A percentile compares a stretch with the other conserved stretches of the same genome.
Conservation (phyloP, 2,113 vertebrate species). For the Amblyornis subalaris region DNA sequence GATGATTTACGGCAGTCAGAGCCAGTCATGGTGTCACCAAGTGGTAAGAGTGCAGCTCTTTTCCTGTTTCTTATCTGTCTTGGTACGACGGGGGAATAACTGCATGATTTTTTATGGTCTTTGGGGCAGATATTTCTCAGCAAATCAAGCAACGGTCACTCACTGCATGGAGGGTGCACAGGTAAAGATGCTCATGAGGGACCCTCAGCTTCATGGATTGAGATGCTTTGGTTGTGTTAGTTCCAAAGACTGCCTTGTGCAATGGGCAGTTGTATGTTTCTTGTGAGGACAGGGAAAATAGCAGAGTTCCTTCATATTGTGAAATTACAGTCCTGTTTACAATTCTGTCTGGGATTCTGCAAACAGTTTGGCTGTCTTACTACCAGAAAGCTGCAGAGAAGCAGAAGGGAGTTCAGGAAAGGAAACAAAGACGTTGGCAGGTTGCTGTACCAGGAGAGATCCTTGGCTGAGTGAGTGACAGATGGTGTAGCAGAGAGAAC, state of each 20-base stretch:
- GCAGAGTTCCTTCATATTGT: not conserved
- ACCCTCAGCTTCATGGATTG: not conserved
- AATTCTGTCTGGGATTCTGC: not conserved
- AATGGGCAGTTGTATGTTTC: not conserved
- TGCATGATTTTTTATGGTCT: not conserved
- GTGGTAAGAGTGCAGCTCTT: constrained; percentile 76
- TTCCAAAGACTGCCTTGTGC: not conserved
- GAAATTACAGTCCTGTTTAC: not conserved
- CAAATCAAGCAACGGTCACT: not conserved
- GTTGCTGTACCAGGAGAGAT: constrained; percentile 1
- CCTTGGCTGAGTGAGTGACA: constrained; percentile 26
- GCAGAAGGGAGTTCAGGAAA: constrained; percentile 28
- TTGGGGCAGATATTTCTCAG: not conserved
- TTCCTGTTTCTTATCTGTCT: not conserved
- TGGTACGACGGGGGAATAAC: not conserved
- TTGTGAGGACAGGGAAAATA: not conserved
- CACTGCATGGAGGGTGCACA: not conserved
- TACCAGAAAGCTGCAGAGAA: not conserved
- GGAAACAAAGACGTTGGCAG: constrained; percentile 39
- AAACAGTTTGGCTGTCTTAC: not conserved
- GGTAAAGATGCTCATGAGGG: not conserved
- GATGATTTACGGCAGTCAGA: constrained; percentile 90
- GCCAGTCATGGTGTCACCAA: constrained; percentile 82
- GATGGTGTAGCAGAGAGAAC: constrained; percentile 28
- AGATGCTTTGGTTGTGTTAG: not conserved